Evolutionary conservation across 1,140 invertebrate genomes (phyloP).

Genomic region (Coenobita brevimanus): DNA sequence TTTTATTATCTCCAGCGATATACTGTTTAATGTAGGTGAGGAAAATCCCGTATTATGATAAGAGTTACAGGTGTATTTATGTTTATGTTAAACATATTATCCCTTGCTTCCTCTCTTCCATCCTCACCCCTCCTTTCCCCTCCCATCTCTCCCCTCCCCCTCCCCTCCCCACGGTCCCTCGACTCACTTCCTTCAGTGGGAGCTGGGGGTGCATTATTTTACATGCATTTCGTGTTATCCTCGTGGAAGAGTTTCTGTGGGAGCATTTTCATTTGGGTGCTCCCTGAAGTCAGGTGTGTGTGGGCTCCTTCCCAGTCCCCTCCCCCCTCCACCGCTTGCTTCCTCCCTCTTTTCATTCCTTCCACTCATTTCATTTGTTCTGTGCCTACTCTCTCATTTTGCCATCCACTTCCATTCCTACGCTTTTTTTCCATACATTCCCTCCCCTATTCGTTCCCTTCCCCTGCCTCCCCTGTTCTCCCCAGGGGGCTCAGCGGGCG

Average conservation of each 20-base stretch:
- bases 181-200: neutral
- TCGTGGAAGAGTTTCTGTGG: constrained; percentile 31
- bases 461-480: neutral
- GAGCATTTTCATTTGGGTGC: constrained; percentile 32
- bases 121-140: neutral
- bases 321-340: neutral
- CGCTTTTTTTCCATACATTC: neutral
- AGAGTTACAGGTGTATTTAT: no score
- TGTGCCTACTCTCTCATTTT: no score
- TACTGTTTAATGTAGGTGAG: no score
- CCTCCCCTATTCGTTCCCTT: neutral
- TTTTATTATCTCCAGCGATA: no score
- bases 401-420: no score
- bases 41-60: no score
- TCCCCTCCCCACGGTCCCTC: neutral
- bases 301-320: neutral
- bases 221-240: constrained; percentile 28
- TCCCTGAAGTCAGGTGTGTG: neutral
- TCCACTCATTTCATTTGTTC: neutral
- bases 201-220: constrained; percentile 20
- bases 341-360: neutral
- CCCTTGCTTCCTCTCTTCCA: neutral
- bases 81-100: no score
- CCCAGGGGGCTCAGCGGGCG: neutral
- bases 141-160: neutral